A percentile compares a stretch with the other conserved stretches of the same genome.
phyloP scores from a whole-genome alignment of 2,113 vertebrate species.

The Oreochromis aureus region DNA sequence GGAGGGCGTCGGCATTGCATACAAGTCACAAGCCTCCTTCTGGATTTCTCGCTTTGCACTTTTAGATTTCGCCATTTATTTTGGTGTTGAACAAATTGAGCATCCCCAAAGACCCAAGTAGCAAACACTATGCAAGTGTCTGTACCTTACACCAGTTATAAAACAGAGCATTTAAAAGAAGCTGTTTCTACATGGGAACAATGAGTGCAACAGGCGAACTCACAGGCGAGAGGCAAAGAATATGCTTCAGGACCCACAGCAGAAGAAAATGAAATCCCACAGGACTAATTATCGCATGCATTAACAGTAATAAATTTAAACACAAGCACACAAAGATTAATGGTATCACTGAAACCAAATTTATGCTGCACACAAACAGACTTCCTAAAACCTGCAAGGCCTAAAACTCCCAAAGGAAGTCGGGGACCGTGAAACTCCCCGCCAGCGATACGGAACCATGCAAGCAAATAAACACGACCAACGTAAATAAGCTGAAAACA shows the following conservation, averaged over 20 bases:
- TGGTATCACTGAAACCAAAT: not conserved
- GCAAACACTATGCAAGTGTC: not conserved
- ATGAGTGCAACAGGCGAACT: not conserved
- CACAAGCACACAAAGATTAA: not conserved
- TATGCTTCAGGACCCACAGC: not conserved
- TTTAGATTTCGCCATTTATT: not conserved
- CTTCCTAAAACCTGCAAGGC: not conserved
- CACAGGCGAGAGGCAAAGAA: not conserved
- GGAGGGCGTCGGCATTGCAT: not conserved
- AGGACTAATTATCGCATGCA: not conserved
- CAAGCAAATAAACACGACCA: not conserved
- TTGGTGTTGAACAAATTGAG: not conserved
- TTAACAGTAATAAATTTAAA: not conserved
- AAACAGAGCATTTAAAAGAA: not conserved
- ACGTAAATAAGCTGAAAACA: not conserved
- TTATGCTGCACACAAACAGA: not conserved
- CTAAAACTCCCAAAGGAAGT: not conserved
- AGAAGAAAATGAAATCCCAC: not conserved
- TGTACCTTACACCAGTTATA: not conserved
- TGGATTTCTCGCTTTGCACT: not conserved
- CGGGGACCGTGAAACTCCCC: fast-evolving
- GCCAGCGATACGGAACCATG: fast-evolving
- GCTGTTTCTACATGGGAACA: not conserved
- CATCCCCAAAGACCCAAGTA: not conserved
- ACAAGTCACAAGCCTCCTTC: not conserved